Evolutionary conservation across 2,113 vertebrate species (phyloP).

Genomic region (Brachyhypopomus occidentalis): DNA sequence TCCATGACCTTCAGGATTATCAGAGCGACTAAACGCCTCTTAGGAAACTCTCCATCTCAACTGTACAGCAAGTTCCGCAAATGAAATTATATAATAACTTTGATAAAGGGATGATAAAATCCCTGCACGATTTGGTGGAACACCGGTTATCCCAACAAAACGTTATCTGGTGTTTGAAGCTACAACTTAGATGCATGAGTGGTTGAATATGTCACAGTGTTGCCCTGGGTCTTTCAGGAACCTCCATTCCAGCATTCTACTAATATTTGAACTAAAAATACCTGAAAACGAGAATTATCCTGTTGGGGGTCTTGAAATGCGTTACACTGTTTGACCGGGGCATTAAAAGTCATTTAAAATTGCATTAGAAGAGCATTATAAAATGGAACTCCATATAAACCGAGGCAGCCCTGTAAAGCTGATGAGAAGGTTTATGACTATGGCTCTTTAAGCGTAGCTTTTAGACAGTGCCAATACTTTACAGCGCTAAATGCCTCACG

Average conservation of each 20-base stretch:
- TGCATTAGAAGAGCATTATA: slow-evolving; percentile 70
- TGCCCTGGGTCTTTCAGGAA: neutral
- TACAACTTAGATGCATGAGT: no score
- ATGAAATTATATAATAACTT: no score
- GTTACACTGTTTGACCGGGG: slow-evolving; percentile 62
- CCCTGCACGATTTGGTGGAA: no score
- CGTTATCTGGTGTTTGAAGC: no score
- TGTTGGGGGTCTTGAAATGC: slow-evolving; percentile 46
- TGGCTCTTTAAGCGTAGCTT: slow-evolving; percentile 89
- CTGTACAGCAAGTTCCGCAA: no score
- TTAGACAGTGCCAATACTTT: slow-evolving; percentile 99
- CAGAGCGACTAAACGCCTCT: neutral
- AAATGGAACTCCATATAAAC: slow-evolving; percentile 75
- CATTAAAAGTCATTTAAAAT: slow-evolving; percentile 73
- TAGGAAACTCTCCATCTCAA: no score
- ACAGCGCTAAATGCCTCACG: slow-evolving; percentile 92
- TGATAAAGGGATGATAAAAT: no score
- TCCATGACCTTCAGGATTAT: neutral
- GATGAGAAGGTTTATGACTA: slow-evolving; percentile 79
- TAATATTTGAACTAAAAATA: neutral
- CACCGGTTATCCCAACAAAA: no score
- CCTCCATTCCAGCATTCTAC: neutral
- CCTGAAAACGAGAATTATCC: neutral
- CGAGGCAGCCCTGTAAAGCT: slow-evolving; percentile 82
- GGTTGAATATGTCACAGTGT: no score